Percentiles rank a stretch among this genome's conserved stretches.
phyloP scores from a whole-genome alignment of 2,797 vertebrate genomes.

The Echiichthys vipera region DNA sequence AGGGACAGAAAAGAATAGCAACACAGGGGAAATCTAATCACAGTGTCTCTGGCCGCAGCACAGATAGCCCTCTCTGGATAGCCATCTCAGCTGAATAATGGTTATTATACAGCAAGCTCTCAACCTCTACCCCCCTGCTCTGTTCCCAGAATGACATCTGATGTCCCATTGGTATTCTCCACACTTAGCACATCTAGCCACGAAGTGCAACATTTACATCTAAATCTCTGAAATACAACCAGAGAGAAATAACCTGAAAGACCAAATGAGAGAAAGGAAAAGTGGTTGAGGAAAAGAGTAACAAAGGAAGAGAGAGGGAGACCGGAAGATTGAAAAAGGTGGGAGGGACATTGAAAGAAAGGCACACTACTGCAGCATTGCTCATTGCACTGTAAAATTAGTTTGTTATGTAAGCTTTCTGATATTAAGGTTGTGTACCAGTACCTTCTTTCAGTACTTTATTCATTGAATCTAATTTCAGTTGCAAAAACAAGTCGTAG shows the following conservation, averaged over 20 bases:
- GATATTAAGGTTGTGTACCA: too few relatives aligned
- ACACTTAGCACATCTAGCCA: conserved; percentile 48
- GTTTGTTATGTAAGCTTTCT: conserved; percentile 22
- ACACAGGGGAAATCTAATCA: conserved; percentile 79
- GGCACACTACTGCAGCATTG: conserved; percentile 21
- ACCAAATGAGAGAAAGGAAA: conserved; percentile 27
- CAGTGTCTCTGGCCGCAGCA: conserved; percentile 66
- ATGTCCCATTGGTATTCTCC: conserved; percentile 72
- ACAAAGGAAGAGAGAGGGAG: conserved; percentile 1
- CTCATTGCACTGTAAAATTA: conserved; percentile 24
- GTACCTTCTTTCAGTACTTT: too few relatives aligned
- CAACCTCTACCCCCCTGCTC: conserved; percentile 64
- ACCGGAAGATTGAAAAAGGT: conserved; percentile 5
- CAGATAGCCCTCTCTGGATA: conserved; percentile 73
- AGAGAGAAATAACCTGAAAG: conserved; percentile 32
- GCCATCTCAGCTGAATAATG: conserved; percentile 83
- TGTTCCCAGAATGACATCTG: conserved; percentile 57
- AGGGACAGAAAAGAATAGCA: conserved; percentile 72
- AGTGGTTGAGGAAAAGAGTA: not conserved
- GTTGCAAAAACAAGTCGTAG: too few relatives aligned
- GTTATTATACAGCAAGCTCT: conserved; percentile 79
- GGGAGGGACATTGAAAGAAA: not conserved
- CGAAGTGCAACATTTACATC: conserved; percentile 74
- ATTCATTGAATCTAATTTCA: too few relatives aligned
- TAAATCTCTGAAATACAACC: conserved; percentile 63